Percentiles rank a stretch among this genome's conserved stretches.
These are phyloP conservation scores for Cyclina sinensis DNA, from an alignment of 1,140 invertebrate genomes.

Conservation along the genomic window DNA sequence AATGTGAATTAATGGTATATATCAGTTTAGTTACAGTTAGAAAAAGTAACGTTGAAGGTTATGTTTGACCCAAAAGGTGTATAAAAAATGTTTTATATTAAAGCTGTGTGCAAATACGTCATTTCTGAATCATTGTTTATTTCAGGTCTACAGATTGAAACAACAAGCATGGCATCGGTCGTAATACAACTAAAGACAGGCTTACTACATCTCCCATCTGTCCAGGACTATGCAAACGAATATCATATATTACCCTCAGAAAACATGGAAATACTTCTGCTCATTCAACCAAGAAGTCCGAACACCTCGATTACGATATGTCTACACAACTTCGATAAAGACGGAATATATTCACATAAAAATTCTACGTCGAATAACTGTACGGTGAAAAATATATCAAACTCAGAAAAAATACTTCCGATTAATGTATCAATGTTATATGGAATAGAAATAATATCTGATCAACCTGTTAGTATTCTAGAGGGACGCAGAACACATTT, in stretches of 20 bases:
- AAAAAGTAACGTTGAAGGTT: no score
- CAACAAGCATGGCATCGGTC: background rate
- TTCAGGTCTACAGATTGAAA: background rate
- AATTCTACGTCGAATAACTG: background rate
- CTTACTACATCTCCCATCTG: background rate
- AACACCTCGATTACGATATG: background rate
- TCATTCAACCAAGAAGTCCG: background rate
- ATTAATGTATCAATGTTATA: background rate
- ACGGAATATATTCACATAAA: background rate
- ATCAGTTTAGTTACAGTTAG: no score
- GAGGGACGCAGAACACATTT: background rate
- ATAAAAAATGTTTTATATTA: background rate
- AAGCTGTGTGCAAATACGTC: background rate
- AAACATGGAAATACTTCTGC: background rate
- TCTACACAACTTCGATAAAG: background rate
- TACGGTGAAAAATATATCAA: background rate
- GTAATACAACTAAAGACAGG: background rate
- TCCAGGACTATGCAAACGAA: background rate
- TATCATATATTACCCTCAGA: background rate
- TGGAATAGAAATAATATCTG: conserved; percentile 4
- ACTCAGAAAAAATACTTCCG: background rate
- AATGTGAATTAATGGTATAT: background rate
- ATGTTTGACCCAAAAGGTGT: no score
- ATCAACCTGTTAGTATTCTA: background rate
- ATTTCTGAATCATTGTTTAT: background rate